Percentiles rank a stretch among this genome's conserved stretches.
Evolutionary conservation across 2,113 vertebrate species (phyloP).

Genomic region (Cephalophus harveyi): DNA sequence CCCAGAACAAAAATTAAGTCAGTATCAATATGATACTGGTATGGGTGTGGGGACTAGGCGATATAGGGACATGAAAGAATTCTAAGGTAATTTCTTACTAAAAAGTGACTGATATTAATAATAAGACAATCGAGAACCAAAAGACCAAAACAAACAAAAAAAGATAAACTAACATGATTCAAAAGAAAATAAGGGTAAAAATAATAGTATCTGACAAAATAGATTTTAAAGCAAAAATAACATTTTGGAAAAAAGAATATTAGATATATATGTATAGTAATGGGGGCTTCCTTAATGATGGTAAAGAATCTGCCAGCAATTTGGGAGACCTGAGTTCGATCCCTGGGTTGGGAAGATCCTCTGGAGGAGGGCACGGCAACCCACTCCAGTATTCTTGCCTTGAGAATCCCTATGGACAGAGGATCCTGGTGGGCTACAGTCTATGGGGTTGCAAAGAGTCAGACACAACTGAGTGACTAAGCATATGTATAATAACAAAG

Average conservation of each 20-base stretch:
- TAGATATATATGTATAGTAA: background rate
- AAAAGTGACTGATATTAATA: background rate
- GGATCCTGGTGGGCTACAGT: background rate
- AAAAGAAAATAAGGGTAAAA: background rate
- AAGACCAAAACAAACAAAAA: background rate
- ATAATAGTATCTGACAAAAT: background rate
- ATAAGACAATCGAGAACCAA: background rate
- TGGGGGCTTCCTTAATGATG: background rate
- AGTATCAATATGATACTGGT: background rate
- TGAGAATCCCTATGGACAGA: background rate
- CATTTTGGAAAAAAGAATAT: background rate
- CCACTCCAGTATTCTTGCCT: background rate
- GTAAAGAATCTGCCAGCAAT: background rate
- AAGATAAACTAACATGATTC: background rate
- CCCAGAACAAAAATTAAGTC: background rate
- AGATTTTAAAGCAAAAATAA: background rate
- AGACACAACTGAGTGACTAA: background rate
- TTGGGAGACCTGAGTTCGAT: background rate
- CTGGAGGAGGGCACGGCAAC: accelerated
- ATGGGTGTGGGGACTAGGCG: background rate
- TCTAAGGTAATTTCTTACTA: background rate
- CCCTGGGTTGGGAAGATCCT: background rate
- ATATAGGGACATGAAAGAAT: background rate
- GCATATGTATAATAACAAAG: background rate
- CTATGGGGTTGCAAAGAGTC: background rate